Evolutionary conservation across 2,797 vertebrate species (phyloP), one percentile per base, ranked within the genome.

Genomic region (Ctenopoma kingsleyae): DNA sequence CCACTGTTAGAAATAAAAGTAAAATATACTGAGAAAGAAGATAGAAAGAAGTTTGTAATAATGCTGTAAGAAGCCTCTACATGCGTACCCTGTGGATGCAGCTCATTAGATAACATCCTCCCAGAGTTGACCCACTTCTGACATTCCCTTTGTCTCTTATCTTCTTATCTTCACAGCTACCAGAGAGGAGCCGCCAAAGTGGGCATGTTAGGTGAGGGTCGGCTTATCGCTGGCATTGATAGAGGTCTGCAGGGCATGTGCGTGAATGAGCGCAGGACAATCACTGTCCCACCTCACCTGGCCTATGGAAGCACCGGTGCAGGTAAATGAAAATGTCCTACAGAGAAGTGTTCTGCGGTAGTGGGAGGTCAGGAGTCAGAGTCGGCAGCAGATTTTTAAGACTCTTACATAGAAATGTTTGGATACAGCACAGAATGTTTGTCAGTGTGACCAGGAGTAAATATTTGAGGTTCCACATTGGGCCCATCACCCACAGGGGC

Each of bases 191-290:
- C 82, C 19, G 85, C 97, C 0, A 97, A 96, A 79, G 96, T 97
- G 23, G 96, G 95, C 0, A 93, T 95, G 85, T 94, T 98, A 41
- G 98, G 98, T 1, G 94, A 96, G 27, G 97, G 97, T 3, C 93
- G 96, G 11, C 94, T 98, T 66, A 95, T 99, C 84, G 95, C 96
- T 0, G 98, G 98, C 44, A 90, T 99, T 59, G 96, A 99, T 54
- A 96, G 96, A 76, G 98, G 98, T 30, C 93, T 99, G 80, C 92
- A 94, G 93, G 98, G 97, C 55, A 99, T 99, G 98, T 99, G 98
- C 1, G 95, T 99, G 35, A 98, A 96, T 0, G 98, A 99, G 85
- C 94, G 95, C 49, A 91, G 98, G 1, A 97, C 85, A 17, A 88
- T 99, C 82, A 96, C 97, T 1, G 93, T 99, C 25, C 98, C 98